These are phyloP conservation scores for Echiichthys vipera DNA, from an alignment of 2,797 vertebrate species.

Conservation along the genomic window DNA sequence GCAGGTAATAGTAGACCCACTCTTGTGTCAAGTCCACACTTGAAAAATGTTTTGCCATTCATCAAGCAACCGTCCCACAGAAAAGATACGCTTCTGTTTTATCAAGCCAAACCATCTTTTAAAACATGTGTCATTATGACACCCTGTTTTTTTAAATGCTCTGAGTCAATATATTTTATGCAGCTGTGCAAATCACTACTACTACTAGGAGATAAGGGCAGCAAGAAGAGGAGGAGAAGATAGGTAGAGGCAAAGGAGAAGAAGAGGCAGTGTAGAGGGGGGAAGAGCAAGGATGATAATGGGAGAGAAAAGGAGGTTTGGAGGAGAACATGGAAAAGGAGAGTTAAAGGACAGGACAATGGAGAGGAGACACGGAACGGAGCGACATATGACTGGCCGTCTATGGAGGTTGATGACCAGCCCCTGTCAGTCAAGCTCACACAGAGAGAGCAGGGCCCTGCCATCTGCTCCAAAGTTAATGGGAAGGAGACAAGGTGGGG, in stretches of 20 bases:
- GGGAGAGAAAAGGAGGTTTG: constrained; percentile 42
- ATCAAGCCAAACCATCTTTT: not conserved
- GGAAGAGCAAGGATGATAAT: constrained; percentile 7
- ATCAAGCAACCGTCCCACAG: not conserved
- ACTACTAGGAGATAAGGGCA: not conserved
- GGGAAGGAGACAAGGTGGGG: constrained; percentile 88
- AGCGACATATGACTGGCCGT: constrained; percentile 88
- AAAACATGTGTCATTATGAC: not conserved
- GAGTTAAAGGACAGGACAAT: constrained; percentile 84
- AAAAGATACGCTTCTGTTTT: not conserved
- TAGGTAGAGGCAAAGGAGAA: not conserved
- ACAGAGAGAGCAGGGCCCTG: constrained; percentile 92
- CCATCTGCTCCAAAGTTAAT: constrained; percentile 96
- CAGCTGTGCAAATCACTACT: not conserved
- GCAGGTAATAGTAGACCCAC: too few relatives aligned
- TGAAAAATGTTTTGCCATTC: not conserved
- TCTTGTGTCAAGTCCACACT: not conserved
- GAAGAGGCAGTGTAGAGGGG: not conserved
- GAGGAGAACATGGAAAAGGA: constrained; percentile 72
- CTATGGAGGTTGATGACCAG: constrained; percentile 91
- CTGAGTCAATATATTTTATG: not conserved
- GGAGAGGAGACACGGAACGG: constrained; percentile 82
- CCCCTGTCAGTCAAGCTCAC: constrained; percentile 95
- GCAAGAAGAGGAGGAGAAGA: not conserved
- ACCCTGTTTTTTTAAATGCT: not conserved